Evolutionary conservation across 2,888 invertebrate species (phyloP).

Genomic region (Camptogramma bilineatum): DNA sequence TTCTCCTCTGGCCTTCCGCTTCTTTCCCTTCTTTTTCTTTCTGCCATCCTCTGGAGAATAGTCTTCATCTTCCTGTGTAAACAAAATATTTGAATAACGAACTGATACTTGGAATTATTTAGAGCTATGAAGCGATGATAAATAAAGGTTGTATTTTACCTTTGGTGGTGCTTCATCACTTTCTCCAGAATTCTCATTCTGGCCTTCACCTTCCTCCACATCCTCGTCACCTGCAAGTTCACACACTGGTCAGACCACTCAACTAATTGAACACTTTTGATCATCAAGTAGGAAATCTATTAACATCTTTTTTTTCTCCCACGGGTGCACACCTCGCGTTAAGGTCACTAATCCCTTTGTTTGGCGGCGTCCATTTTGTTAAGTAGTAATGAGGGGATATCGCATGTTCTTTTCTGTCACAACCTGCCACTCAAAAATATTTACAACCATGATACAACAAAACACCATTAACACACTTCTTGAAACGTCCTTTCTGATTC

Average conservation of each 20-base stretch:
- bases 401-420: constrained; percentile 87
- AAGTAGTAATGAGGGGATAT: constrained; percentile 89
- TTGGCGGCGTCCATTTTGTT: constrained; percentile 92
- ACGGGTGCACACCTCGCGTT: constrained; percentile 77
- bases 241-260: constrained; percentile 78
- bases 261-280: constrained; percentile 58
- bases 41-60: constrained; percentile 93
- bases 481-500: constrained; percentile 48
- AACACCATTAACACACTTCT: constrained; percentile 58
- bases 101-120: background rate
- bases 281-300: constrained; percentile 56
- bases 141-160: constrained; percentile 61
- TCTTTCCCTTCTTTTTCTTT: constrained; percentile 97
- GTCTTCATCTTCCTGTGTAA: constrained; percentile 91
- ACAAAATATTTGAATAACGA: constrained; percentile 36
- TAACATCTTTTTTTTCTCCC: constrained; percentile 56
- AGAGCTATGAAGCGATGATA: constrained; percentile 17
- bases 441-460: constrained; percentile 79
- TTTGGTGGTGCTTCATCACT: constrained; percentile 89
- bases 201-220: constrained; percentile 88
- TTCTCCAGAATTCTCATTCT: constrained; percentile 90
- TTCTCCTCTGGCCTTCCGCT: constrained; percentile 95
- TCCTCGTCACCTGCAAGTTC: constrained; percentile 88
- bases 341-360: constrained; percentile 90
- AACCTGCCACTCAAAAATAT: constrained; percentile 84